Evolutionary conservation across 2,797 vertebrate species (phyloP).

Genomic region (Anas bernieri): DNA sequence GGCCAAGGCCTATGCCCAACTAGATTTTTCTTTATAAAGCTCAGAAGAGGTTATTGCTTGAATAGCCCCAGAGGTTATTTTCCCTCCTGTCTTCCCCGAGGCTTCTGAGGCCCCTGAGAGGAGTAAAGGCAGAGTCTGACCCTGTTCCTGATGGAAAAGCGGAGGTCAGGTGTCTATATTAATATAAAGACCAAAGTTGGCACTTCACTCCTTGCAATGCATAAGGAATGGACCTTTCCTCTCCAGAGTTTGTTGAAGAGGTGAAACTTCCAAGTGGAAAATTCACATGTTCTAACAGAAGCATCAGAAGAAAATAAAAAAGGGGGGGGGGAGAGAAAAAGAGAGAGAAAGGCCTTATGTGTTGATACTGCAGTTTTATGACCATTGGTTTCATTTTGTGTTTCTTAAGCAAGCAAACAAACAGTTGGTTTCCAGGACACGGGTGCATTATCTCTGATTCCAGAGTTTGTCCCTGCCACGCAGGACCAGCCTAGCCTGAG

Average conservation of each 20-base stretch:
- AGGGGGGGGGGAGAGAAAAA: no score
- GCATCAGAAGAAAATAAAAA: neutral
- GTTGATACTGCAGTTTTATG: neutral
- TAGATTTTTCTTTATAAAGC: neutral
- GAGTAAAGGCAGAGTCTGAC: neutral
- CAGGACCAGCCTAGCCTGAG: neutral
- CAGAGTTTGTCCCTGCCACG: neutral
- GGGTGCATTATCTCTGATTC: neutral
- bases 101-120: neutral
- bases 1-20: neutral
- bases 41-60: neutral
- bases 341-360: neutral
- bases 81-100: neutral
- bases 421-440: neutral
- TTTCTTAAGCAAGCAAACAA: neutral
- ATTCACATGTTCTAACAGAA: neutral
- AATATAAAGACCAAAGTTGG: neutral
- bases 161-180: neutral
- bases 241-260: neutral
- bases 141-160: neutral
- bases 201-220: neutral
- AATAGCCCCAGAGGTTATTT: neutral
- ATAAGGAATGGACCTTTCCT: neutral
- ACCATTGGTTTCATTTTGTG: neutral
- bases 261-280: fast-evolving